phyloP scores from a whole-genome alignment of 1,140 invertebrate genomes.

The Battus philenor region DNA sequence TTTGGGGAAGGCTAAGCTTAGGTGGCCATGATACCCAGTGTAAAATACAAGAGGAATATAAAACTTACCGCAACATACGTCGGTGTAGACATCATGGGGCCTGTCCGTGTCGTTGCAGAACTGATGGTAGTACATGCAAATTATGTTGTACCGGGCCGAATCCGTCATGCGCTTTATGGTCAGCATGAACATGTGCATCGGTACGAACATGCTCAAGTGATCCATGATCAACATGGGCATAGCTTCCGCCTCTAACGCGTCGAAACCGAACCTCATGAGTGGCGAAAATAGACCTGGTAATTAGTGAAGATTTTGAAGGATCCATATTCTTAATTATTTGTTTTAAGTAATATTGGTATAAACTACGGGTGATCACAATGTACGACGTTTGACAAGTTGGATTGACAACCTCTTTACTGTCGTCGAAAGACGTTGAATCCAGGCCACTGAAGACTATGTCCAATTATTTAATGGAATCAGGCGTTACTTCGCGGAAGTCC shows the following conservation, averaged over 20 bases:
- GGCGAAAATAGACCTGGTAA: not conserved
- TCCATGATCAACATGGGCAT: not conserved
- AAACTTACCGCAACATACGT: slow-evolving; percentile 4
- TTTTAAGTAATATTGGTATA: too few species aligned
- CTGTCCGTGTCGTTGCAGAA: not conserved
- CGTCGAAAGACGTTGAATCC: too few species aligned
- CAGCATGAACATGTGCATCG: not conserved
- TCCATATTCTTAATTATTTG: too few species aligned
- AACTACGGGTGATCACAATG: too few species aligned
- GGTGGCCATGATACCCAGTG: not conserved
- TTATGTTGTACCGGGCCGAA: not conserved
- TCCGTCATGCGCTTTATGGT: slow-evolving; percentile 3
- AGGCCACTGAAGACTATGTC: too few species aligned
- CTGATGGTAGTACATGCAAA: slow-evolving; percentile 1
- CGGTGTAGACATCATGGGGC: not conserved
- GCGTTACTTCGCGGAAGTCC: too few species aligned
- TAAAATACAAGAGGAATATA: not conserved
- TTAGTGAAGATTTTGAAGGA: too few species aligned
- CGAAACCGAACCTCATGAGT: not conserved
- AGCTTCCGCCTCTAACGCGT: not conserved
- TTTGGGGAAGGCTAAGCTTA: too few species aligned
- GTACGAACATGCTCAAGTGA: slow-evolving; percentile 4
- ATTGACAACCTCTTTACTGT: too few species aligned
- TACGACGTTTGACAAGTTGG: too few species aligned
- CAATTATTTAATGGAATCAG: too few species aligned